phyloP scores from a whole-genome alignment of 2,113 vertebrate genomes.

The Paracanthobrama guichenoti region DNA sequence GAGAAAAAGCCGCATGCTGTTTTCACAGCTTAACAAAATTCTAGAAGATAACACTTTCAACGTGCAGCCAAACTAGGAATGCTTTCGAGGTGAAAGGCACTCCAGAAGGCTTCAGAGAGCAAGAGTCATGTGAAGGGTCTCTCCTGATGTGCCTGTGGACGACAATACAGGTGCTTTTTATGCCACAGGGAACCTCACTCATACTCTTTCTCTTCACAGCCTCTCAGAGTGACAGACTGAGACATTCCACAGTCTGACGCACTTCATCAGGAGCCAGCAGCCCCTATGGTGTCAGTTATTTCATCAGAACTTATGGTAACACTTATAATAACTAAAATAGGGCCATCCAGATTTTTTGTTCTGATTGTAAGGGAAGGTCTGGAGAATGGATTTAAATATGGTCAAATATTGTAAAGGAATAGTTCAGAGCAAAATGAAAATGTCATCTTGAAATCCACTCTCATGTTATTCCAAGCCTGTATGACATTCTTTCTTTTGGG shows the following conservation, averaged over 20 bases:
- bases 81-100: constrained; percentile 15
- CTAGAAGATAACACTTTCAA: constrained; percentile 11
- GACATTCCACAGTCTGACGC: neutral
- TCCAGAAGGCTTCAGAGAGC: neutral
- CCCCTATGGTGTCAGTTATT: neutral
- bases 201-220: neutral
- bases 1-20: neutral
- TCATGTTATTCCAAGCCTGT: neutral
- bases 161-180: constrained; percentile 1
- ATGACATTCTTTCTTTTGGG: neutral
- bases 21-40: constrained; percentile 31
- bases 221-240: neutral
- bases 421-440: neutral
- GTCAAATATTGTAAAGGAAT: neutral
- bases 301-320: neutral
- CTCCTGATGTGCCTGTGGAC: constrained; percentile 19
- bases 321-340: neutral
- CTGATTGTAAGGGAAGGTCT: neutral
- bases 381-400: neutral
- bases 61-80: neutral
- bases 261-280: neutral
- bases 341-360: neutral
- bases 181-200: neutral
- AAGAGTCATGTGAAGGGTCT: neutral
- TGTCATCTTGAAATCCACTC: neutral